A percentile compares a stretch with the other conserved stretches of the same genome.
Conservation (phyloP, 1,140 invertebrate species). For the Babylonia areolata region DNA sequence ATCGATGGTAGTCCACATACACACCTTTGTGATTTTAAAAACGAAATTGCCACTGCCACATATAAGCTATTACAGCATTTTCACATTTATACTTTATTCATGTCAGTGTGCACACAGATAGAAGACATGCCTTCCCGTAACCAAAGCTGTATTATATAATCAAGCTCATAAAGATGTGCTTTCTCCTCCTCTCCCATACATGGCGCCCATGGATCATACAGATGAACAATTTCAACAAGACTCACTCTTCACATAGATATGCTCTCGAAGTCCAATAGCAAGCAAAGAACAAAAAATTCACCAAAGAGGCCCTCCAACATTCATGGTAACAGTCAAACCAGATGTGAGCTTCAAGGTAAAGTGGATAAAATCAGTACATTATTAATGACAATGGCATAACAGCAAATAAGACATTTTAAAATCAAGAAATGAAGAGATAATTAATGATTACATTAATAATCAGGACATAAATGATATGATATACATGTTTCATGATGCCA, state of each 20-base stretch:
- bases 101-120: too few relatives aligned
- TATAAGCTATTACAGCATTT: too few relatives aligned
- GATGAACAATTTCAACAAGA: not conserved
- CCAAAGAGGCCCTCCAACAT: not conserved
- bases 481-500: not conserved
- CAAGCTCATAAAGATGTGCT: not conserved
- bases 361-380: not conserved
- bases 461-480: slow-evolving; percentile 1
- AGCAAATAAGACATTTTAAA: not conserved
- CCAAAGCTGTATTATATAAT: not conserved
- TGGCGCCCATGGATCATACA: not conserved
- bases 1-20: not conserved
- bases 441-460: not conserved
- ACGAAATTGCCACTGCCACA: not conserved
- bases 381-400: not conserved
- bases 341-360: not conserved
- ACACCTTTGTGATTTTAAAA: too few relatives aligned
- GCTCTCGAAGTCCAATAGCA: too few relatives aligned
- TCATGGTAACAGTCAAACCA: not conserved
- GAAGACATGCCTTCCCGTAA: not conserved
- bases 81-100: too few relatives aligned
- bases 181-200: not conserved
- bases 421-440: not conserved
- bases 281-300: too few relatives aligned
- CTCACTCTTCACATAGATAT: not conserved